phyloP scores from a whole-genome alignment of 2,888 invertebrate species.

The Dynastes grantii region DNA sequence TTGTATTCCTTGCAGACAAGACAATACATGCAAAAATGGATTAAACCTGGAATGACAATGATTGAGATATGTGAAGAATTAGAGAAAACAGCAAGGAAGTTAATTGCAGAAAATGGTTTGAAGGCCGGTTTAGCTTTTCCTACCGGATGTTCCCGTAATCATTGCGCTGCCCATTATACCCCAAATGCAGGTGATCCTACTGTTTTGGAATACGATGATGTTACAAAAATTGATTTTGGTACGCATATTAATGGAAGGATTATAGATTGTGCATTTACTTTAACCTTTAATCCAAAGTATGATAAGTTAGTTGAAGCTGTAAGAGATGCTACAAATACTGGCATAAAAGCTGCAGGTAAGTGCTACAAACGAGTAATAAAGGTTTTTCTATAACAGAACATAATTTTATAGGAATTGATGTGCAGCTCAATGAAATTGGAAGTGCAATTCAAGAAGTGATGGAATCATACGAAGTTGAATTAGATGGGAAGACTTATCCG shows the following conservation, averaged over 20 bases:
- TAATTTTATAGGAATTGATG: constrained; percentile 88
- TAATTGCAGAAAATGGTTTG: constrained; percentile 96
- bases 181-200: constrained; percentile 98
- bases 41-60: constrained; percentile 99
- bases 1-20: constrained; percentile 78
- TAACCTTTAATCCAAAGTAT: constrained; percentile 97
- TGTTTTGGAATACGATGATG: constrained; percentile 95
- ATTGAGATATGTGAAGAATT: constrained; percentile 98
- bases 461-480: constrained; percentile 98
- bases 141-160: constrained; percentile 97
- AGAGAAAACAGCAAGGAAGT: constrained; percentile 90
- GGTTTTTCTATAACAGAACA: background rate
- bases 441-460: constrained; percentile 99
- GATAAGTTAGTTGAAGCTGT: constrained; percentile 96
- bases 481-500: constrained; percentile 96
- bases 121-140: constrained; percentile 97
- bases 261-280: constrained; percentile 98
- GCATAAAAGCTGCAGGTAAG: constrained; percentile 80
- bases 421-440: constrained; percentile 96
- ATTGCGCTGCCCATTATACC: constrained; percentile 99
- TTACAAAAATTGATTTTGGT: constrained; percentile 99
- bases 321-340: constrained; percentile 98
- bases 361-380: background rate
- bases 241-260: constrained; percentile 98
- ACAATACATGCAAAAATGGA: constrained; percentile 92